Evolutionary conservation across 2,888 invertebrate species (phyloP), one percentile per base, ranked within the genome.

Genomic region (Cabera pusaria): DNA sequence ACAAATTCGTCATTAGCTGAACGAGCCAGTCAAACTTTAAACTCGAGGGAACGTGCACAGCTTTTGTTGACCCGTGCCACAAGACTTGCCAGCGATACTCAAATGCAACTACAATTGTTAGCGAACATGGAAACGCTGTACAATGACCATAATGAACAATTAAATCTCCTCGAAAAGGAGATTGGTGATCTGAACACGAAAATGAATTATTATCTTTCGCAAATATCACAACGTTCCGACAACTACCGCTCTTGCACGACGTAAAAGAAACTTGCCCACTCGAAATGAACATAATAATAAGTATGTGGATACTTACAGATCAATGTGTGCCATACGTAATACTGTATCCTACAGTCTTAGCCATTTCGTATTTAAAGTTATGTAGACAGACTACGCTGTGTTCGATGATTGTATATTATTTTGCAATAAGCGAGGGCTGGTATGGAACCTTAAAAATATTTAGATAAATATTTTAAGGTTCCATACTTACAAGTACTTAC

Each of bases 11-110:
- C 93, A 11, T 86, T 98, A 8, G 92, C 93, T 25, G 89, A 92
- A 40, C 94, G 95, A 46, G 93, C 95, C 1, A 91, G 91, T 52
- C 92, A 93, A 55, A 97, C 97, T 3, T 93, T 94, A 31, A 92
- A 91, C 44, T 95, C 96, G 1, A 93, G 96, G 56, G 93, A 93
- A 46, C 90, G 94, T 40, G 97, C 97, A 2, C 94, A 95, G 64
- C 85, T 91, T 21, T 81, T 98, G 34, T 88, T 96, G 35, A 93
- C 93, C 54, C 91, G 94, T 47, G 98, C 98, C 0, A 94, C 95
- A 19, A 93, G 93, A 60, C 89, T 98, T 9, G 96, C 96, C 1
- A 93, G 93, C 41, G 93, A 93, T 50, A 96, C 96, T 1, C 92
- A 92, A 60, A 91, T 90, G 40, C 95, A 95, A 71, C 84, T 94